Percentiles rank a stretch among this genome's conserved stretches.
Conservation (phyloP, 2,888 invertebrate species). For the Tenodera sinensis region DNA sequence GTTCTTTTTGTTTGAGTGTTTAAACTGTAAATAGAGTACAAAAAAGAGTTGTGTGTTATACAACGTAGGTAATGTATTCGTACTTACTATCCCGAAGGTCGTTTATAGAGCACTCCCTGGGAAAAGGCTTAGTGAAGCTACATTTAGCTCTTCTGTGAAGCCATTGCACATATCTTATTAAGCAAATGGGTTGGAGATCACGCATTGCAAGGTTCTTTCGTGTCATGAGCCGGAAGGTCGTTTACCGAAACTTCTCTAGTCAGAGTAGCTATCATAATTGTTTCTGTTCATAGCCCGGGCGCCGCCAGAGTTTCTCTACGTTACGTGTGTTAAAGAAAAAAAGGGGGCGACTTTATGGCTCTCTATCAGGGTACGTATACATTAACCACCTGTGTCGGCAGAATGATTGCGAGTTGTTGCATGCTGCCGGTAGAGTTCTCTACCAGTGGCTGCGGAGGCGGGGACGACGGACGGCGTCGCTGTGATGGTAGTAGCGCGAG, state of each 20-base stretch:
- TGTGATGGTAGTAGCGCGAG: not conserved
- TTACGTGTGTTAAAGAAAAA: not conserved
- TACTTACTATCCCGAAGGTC: too few species aligned
- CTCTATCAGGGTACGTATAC: not conserved
- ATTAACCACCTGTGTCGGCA: conserved; percentile 6
- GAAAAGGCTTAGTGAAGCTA: not conserved
- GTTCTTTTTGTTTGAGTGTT: too few species aligned
- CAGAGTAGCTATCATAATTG: not conserved
- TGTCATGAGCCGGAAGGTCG: not conserved
- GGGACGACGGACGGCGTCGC: conserved; percentile 2
- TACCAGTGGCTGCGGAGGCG: conserved; percentile 1
- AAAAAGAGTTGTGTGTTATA: too few species aligned
- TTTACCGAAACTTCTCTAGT: not conserved
- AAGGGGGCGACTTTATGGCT: not conserved
- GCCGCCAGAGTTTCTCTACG: not conserved
- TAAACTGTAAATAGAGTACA: too few species aligned
- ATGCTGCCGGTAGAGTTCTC: conserved; percentile 10
- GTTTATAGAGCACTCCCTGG: too few species aligned
- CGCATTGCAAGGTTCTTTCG: not conserved
- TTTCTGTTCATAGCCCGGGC: not conserved
- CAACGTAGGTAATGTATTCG: too few species aligned
- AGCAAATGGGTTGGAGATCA: not conserved
- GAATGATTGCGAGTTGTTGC: not conserved
- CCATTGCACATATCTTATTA: not conserved
- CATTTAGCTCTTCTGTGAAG: not conserved